A percentile compares a stretch with the other conserved stretches of the same genome.
Conservation (phyloP, 2,797 vertebrate genomes). For the Decapterus maruadsi region DNA sequence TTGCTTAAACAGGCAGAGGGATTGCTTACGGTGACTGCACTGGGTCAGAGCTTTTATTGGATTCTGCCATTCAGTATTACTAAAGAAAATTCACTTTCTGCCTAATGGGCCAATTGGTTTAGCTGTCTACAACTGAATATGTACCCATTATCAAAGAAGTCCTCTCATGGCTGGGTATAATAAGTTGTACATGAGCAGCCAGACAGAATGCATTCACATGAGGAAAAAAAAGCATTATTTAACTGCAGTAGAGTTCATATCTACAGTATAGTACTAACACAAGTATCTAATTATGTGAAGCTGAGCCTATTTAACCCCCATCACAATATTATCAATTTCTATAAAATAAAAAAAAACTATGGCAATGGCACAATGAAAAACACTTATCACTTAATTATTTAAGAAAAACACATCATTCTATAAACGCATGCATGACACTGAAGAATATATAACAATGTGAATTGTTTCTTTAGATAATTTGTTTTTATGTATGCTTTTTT, state of each 20-base stretch:
- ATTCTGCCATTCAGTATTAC: conserved; percentile 37
- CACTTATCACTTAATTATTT: background rate
- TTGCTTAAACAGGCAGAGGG: conserved; percentile 50
- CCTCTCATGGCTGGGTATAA: background rate
- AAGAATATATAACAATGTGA: background rate
- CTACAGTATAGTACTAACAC: too few relatives aligned
- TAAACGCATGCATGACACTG: background rate
- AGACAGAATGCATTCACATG: background rate
- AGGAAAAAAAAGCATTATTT: background rate
- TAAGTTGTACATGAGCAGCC: background rate
- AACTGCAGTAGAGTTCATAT: too few relatives aligned
- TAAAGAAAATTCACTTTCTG: conserved; percentile 23
- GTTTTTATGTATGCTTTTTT: background rate
- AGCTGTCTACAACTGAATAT: conserved; percentile 9
- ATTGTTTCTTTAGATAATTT: background rate
- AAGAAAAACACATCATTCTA: background rate
- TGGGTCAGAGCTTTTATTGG: conserved; percentile 50
- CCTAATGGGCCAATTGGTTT: conserved; percentile 32
- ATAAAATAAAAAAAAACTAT: background rate
- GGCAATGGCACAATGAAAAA: too few relatives aligned
- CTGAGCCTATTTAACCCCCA: background rate
- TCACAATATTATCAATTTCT: background rate
- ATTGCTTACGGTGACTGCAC: conserved; percentile 44
- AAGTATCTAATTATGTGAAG: background rate
- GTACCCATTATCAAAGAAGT: conserved; percentile 11